A percentile compares a stretch with the other conserved stretches of the same genome.
Evolutionary conservation across 2,113 vertebrate genomes (phyloP).

Genomic region (Acanthochromis polyacanthus): DNA sequence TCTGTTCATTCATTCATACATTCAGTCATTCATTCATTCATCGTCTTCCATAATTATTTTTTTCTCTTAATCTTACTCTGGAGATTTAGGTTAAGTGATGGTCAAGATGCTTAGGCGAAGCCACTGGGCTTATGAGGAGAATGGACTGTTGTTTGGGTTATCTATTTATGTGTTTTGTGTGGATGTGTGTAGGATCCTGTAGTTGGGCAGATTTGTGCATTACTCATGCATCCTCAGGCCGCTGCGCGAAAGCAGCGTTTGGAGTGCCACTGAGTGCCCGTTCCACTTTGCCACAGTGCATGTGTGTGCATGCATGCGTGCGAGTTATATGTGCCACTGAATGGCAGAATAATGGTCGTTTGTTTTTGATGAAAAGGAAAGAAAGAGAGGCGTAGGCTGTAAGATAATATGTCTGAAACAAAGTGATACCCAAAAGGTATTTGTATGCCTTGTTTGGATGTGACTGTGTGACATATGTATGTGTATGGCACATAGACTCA

Average conservation of each 20-base stretch:
- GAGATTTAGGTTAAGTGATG: constrained; percentile 27
- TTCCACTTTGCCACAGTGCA: constrained; percentile 64
- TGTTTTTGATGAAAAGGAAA: constrained; percentile 28
- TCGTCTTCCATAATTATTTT: constrained; percentile 2
- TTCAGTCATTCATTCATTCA: constrained; percentile 6
- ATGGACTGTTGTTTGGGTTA: constrained; percentile 21
- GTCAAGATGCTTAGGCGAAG: constrained; percentile 18
- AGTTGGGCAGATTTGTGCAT: constrained; percentile 76
- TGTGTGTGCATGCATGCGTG: constrained; percentile 62
- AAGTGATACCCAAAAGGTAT: background rate
- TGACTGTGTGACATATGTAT: background rate
- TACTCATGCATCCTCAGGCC: constrained; percentile 77
- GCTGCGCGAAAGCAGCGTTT: constrained; percentile 40
- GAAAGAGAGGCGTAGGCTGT: constrained; percentile 1
- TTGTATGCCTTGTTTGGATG: background rate
- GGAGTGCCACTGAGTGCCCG: constrained; percentile 63
- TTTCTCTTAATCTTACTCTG: background rate
- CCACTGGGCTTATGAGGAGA: constrained; percentile 23
- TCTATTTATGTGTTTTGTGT: constrained; percentile 26
- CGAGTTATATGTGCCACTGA: constrained; percentile 52
- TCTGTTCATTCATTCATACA: constrained; percentile 4
- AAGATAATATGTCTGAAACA: constrained; percentile 6
- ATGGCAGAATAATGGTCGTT: constrained; percentile 37
- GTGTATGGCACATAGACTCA: background rate
- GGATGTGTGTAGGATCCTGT: constrained; percentile 61